Evolutionary conservation across 2,797 vertebrate species (phyloP).

Genomic region (Novumbra hubbsi): DNA sequence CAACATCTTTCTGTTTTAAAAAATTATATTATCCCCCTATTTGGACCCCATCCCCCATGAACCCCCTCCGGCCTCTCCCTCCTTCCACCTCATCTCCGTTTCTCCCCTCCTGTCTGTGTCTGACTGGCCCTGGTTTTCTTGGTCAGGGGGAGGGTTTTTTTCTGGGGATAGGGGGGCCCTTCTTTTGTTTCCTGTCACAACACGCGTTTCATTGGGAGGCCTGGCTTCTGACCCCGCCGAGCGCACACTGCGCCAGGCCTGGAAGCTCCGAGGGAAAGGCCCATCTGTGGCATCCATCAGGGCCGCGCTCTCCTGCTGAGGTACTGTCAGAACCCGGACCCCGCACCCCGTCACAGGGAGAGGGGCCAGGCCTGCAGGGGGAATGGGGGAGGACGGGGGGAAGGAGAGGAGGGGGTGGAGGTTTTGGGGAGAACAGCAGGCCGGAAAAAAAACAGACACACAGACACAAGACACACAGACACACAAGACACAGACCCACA

Average conservation of each 20-base stretch:
- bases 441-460: conserved; percentile 36
- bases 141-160: conserved; percentile 41
- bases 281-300: conserved; percentile 82
- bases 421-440: conserved; percentile 32
- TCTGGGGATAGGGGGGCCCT: conserved; percentile 45
- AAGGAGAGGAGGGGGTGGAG: not conserved
- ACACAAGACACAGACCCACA: conserved; percentile 38
- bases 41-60: conserved; percentile 19
- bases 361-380: conserved; percentile 37
- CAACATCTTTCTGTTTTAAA: conserved; percentile 32
- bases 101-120: conserved; percentile 11
- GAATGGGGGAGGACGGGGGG: not conserved
- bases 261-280: conserved; percentile 69
- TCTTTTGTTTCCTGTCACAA: conserved; percentile 75
- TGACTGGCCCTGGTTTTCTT: conserved; percentile 40
- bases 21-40: conserved; percentile 5
- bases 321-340: conserved; percentile 66
- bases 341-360: conserved; percentile 31
- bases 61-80: conserved; percentile 17
- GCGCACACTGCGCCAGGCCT: conserved; percentile 62
- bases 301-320: conserved; percentile 66
- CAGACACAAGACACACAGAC: conserved; percentile 32
- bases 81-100: not conserved
- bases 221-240: conserved; percentile 70
- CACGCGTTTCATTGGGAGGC: conserved; percentile 67